Base-by-base conservation (phyloP, 2,113 vertebrate genomes). In the Brachypteracias leptosomus region DNA sequence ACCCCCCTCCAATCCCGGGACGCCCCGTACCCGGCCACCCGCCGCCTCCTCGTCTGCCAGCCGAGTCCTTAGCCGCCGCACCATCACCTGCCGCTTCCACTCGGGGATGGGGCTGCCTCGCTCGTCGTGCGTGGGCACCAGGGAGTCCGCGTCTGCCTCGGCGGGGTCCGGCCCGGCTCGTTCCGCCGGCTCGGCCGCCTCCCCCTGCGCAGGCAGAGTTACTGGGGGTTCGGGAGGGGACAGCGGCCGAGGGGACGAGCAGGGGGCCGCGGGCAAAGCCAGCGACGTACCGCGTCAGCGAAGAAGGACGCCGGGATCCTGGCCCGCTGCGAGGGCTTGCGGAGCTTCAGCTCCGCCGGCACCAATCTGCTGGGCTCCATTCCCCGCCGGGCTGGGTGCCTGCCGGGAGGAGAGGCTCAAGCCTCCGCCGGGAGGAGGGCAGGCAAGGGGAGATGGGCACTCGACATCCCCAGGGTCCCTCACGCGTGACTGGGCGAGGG, bases 71-170 rank as follows among this genome's bases (percentile, higher is more conserved):
- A 99, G 98, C 97, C 99, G 98, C 24, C 98, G 98, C 85, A 99
- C 99, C 99, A 99, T 99, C 94, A 99, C 99, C 90, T 99, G 99
- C 82, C 99, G 98, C 97, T 99, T 99, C 99, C 99, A 99, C 97
- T 99, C 99, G 1, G 99, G 99, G 40, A 99, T 99, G 72, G 98
- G 98, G 24, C 80, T 97, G 42, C 99, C 99, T 28, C 82, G 97
- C 92, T 99, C 99, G 8, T 99, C 99, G 44, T 98, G 98, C 6
- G 98, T 99, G 97, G 99, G 99, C 75, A 99, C 99, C 96, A 99
- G 96, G 44, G 98, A 98, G 61, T 99, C 99, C 3, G 98, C 98
- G 73, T 99, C 95, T 5, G 22, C 13, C 54, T 91, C 99, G 4
- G 98, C 97, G 7, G 98, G 87, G 94, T 98, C 98, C 54, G 97